Evolutionary conservation across 2,888 invertebrate species (phyloP).

Genomic region (Ctenicera cuprea): DNA sequence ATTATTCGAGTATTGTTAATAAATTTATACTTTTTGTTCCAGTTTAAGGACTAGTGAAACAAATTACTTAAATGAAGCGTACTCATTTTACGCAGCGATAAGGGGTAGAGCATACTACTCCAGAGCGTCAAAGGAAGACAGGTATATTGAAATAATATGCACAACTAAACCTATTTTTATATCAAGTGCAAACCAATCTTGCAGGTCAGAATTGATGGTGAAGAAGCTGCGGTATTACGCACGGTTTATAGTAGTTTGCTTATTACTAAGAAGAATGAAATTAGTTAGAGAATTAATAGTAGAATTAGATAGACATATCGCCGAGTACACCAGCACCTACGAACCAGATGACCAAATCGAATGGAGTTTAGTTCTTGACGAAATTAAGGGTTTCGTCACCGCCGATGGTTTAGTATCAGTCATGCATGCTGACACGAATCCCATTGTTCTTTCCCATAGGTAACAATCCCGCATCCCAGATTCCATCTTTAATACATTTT

Average conservation of each 20-base stretch:
- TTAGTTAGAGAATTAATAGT: conserved; percentile 93
- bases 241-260: conserved; percentile 96
- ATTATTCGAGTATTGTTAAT: too few species aligned
- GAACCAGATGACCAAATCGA: conserved; percentile 98
- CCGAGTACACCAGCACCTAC: conserved; percentile 95
- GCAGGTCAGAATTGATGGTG: conserved; percentile 92
- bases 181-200: conserved; percentile 49
- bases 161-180: neutral
- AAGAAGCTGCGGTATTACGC: conserved; percentile 97
- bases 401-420: conserved; percentile 94
- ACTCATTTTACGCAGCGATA: conserved; percentile 97
- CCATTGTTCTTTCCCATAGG: conserved; percentile 92
- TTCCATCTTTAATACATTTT: neutral
- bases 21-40: too few species aligned
- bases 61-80: conserved; percentile 96
- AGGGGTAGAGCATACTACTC: conserved; percentile 95
- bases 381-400: conserved; percentile 95
- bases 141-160: conserved; percentile 72
- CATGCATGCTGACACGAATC: conserved; percentile 89
- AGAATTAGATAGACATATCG: conserved; percentile 95
- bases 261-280: conserved; percentile 94
- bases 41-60: conserved; percentile 97
- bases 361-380: conserved; percentile 95
- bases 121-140: conserved; percentile 93
- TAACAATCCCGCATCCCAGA: conserved; percentile 64